These are phyloP conservation scores for Rhegmatorhina hoffmannsi DNA, from an alignment of 2,113 vertebrate genomes.

Conservation along the genomic window DNA sequence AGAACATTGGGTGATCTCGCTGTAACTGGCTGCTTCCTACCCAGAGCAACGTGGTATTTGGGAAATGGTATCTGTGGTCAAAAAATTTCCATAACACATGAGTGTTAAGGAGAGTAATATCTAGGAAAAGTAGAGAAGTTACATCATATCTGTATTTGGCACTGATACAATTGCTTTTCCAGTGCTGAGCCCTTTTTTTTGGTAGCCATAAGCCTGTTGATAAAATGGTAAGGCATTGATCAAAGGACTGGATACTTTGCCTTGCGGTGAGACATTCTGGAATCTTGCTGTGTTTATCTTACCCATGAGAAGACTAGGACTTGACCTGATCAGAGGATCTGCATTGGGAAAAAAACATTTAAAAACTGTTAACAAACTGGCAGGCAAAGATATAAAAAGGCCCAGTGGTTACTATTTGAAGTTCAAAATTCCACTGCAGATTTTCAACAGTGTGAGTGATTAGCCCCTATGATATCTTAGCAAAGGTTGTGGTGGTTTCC, in stretches of 20 bases:
- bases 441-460: constrained; percentile 46
- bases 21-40: background rate
- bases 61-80: background rate
- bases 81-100: background rate
- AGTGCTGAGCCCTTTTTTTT: background rate
- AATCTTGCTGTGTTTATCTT: constrained; percentile 60
- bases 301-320: constrained; percentile 5
- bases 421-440: constrained; percentile 45
- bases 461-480: constrained; percentile 34
- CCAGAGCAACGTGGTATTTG: background rate
- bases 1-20: background rate
- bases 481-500: constrained; percentile 49
- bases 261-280: constrained; percentile 56
- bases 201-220: constrained; percentile 6
- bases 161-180: background rate
- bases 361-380: constrained; percentile 49
- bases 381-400: constrained; percentile 20
- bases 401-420: constrained; percentile 55
- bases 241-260: constrained; percentile 38
- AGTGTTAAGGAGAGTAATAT: background rate
- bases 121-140: background rate
- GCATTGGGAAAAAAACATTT: background rate
- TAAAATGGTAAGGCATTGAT: constrained; percentile 32
- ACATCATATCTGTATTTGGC: background rate
- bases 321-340: constrained; percentile 53